Conservation (phyloP, 2,888 invertebrate genomes). For the Heteropelma amictum region DNA sequence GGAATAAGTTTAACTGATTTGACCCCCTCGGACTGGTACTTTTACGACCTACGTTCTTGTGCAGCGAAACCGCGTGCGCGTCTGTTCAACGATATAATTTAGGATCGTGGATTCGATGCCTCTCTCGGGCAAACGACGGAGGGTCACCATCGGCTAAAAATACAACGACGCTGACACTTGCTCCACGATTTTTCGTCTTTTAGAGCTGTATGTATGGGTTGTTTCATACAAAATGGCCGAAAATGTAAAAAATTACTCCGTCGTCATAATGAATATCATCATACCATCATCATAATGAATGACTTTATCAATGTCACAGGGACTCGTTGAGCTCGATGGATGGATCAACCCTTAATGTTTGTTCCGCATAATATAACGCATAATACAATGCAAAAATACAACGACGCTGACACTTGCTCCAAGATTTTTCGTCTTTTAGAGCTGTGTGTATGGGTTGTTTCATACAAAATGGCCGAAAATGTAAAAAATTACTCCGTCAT, state of each 20-base stretch:
- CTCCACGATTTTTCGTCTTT: background rate
- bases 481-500: background rate
- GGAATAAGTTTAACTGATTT: slow-evolving; percentile 73
- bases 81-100: slow-evolving; percentile 33
- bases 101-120: slow-evolving; percentile 34
- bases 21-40: slow-evolving; percentile 38
- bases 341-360: no score
- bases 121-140: no score
- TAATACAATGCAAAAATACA: no score
- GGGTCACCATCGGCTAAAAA: no score
- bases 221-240: background rate
- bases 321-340: no score
- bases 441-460: background rate
- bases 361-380: no score
- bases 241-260: background rate
- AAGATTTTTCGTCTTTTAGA: background rate
- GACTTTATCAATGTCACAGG: no score
- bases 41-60: slow-evolving; percentile 41
- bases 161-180: background rate
- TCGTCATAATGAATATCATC: no score
- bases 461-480: background rate
- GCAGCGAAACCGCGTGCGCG: background rate
- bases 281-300: no score
- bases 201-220: background rate
- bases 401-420: slow-evolving; percentile 4